Conservation (phyloP, 2,797 vertebrate species). For the Hoplostethus atlanticus region DNA sequence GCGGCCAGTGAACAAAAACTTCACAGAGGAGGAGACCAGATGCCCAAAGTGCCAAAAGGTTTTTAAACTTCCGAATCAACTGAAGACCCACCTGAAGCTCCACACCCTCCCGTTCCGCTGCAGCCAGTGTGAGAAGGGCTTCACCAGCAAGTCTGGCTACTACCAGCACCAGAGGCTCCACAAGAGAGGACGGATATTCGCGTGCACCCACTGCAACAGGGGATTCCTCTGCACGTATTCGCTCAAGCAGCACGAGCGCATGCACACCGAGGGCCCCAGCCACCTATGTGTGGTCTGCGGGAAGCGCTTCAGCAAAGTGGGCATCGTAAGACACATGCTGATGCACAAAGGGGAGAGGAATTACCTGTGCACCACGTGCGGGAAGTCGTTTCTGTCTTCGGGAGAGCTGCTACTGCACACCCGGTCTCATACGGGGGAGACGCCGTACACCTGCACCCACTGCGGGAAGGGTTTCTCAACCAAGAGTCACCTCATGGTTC, state of each 20-base stretch:
- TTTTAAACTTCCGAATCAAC: constrained; percentile 72
- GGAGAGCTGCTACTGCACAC: constrained; percentile 76
- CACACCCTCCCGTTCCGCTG: constrained; percentile 69
- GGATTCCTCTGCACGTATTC: constrained; percentile 71
- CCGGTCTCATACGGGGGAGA: constrained; percentile 74
- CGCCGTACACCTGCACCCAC: constrained; percentile 72
- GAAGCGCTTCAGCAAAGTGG: constrained; percentile 70
- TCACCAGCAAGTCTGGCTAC: constrained; percentile 67
- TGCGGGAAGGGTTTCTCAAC: constrained; percentile 78
- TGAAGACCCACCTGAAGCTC: constrained; percentile 68
- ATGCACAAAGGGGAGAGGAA: constrained; percentile 78
- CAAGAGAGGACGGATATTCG: constrained; percentile 65
- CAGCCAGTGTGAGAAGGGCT: constrained; percentile 74
- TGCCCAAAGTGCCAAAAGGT: constrained; percentile 65
- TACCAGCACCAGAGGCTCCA: constrained; percentile 77
- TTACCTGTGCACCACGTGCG: constrained; percentile 74
- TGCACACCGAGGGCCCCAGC: constrained; percentile 60
- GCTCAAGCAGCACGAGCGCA: constrained; percentile 69
- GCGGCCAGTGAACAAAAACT: constrained; percentile 46
- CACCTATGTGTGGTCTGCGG: constrained; percentile 69
- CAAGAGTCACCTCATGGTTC: constrained; percentile 70
- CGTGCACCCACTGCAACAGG: constrained; percentile 69
- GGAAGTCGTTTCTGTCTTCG: constrained; percentile 73
- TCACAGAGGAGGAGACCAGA: constrained; percentile 61
- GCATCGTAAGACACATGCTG: constrained; percentile 70